Evolutionary conservation across 2,888 invertebrate genomes (phyloP), one percentile per base, ranked within the genome.

Genomic region (Drosophila pegasa): DNA sequence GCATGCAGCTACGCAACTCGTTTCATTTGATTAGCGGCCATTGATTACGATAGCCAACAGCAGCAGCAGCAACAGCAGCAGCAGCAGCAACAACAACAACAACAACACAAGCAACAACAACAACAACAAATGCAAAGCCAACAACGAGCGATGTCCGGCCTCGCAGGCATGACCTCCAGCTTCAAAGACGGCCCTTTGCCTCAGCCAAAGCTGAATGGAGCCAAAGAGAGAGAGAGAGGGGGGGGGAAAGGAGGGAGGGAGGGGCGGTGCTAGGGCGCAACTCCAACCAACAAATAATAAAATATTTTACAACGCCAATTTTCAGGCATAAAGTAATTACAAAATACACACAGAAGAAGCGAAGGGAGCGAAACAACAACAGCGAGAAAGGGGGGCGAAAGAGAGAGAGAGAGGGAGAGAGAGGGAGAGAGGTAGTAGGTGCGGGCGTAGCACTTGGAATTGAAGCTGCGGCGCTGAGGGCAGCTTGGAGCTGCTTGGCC

Each of bases 291-390:
- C 74, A 72, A 83, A 86, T 67, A 82, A 80, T 72, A 72, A 83
- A 86, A 84, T 86, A 83, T 84, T 84, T 86, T 86, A 84, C 78
- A 68, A 80, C 72, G 83, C 78, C 83, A 84, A 84, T 84, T 80
- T 84, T 83, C 62, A 71, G 75, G 87, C 83, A 78, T 84, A 86
- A 84, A 84, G 76, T 84, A 84, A 84, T 84, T 84, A 84, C 83
- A 83, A 86, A 86, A 83, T 75, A 80, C 64, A 73, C 66, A 82
- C 55, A 73, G 57, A 62, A 45, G 45, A 16, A 10, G 45, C n/a
- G n/a, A n/a, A 29, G 25, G 8, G 37, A 31, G 47, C 0, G 31
- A 25, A 16, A 25, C 29, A 29, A 29, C 29, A 29, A 8, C 6
- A 29, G 29, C 8, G 10, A 10, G 20, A n/a, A n/a, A n/a, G n/a